Percentiles rank a stretch among this genome's conserved stretches.
These are phyloP conservation scores for Oenanthe melanoleuca DNA, from an alignment of 2,113 vertebrate species.

Conservation along the genomic window DNA sequence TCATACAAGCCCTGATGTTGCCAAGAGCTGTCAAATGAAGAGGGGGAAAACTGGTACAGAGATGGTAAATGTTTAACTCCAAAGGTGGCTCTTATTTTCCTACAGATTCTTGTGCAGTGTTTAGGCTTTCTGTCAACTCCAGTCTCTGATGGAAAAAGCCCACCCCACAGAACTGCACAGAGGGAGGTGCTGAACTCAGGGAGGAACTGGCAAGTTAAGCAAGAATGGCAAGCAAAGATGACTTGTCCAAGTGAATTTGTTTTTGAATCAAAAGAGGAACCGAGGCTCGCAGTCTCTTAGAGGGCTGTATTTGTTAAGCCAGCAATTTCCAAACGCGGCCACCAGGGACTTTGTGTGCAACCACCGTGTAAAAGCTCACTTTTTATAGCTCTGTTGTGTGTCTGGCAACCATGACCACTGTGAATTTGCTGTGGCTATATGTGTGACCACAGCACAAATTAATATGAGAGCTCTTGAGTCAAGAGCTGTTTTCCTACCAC, in stretches of 20 bases:
- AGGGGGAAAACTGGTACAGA: background rate
- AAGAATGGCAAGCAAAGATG: background rate
- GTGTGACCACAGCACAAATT: constrained; percentile 46
- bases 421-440: constrained; percentile 45
- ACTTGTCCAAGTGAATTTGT: background rate
- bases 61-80: background rate
- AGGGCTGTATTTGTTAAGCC: background rate
- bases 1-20: background rate
- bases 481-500: background rate
- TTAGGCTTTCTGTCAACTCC: background rate
- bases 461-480: constrained; percentile 10
- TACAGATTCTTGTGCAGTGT: rapidly evolving
- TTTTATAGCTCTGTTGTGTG: constrained; percentile 7
- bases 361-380: background rate
- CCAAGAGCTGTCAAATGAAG: background rate
- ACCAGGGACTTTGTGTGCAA: constrained; percentile 46
- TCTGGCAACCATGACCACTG: constrained; percentile 30
- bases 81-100: background rate
- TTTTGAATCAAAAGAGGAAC: background rate
- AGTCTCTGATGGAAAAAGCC: background rate
- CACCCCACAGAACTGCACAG: background rate
- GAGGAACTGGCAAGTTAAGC: background rate
- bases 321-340: background rate
- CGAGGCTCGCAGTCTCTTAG: background rate
- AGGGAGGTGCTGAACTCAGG: background rate